Evolutionary conservation across 2,113 vertebrate genomes (phyloP).

Genomic region (Chionomys nivalis): DNA sequence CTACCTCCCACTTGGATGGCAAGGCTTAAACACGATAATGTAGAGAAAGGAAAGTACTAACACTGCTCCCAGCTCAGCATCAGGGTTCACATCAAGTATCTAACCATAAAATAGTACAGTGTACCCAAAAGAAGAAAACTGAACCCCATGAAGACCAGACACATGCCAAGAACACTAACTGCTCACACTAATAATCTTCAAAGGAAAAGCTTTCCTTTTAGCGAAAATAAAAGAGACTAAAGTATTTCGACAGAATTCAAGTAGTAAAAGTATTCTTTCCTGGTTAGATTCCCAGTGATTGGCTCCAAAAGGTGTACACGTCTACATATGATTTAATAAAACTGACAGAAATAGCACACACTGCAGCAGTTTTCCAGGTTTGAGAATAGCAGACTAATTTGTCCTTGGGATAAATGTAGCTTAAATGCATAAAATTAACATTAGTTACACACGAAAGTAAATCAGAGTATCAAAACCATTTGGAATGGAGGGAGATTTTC

Average conservation of each 20-base stretch:
- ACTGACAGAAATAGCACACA: conserved; percentile 11
- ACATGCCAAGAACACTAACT: conserved; percentile 31
- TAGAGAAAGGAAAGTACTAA: conserved; percentile 6
- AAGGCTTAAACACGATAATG: conserved; percentile 23
- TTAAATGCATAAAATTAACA: conserved; percentile 41
- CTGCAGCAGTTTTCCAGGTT: neutral
- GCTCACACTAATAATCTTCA: conserved; percentile 45
- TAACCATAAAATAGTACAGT: conserved; percentile 3
- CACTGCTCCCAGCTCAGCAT: neutral
- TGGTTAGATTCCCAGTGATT: conserved; percentile 24
- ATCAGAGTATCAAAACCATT: conserved; percentile 21
- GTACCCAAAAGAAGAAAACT: conserved; percentile 52
- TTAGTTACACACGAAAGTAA: conserved; percentile 23
- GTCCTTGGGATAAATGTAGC: conserved; percentile 15
- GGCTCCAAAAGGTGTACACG: conserved; percentile 27
- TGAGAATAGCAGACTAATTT: conserved; percentile 40
- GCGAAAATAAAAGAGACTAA: conserved; percentile 37
- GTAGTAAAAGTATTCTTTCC: neutral
- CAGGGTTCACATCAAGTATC: conserved; percentile 8
- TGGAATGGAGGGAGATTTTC: conserved; percentile 21
- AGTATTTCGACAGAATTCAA: conserved; percentile 57
- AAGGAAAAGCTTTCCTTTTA: conserved; percentile 61
- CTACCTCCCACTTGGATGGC: neutral
- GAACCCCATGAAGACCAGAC: conserved; percentile 35
- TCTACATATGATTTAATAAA: conserved; percentile 33